Evolutionary conservation across 2,888 invertebrate species (phyloP).

Genomic region (Thera obeliscata): DNA sequence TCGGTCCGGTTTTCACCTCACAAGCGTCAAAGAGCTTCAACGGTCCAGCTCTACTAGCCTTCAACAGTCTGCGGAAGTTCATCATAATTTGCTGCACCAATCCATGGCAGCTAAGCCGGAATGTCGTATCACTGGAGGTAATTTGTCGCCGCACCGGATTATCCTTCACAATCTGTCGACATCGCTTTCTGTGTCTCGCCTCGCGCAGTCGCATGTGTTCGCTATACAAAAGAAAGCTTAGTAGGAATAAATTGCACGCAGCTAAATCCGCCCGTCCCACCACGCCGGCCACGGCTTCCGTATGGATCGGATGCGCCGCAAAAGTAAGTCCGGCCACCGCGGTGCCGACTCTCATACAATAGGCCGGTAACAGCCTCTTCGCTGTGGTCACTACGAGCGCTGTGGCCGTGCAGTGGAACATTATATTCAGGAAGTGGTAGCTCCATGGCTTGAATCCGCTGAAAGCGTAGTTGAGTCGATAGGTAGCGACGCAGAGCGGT

Average conservation of each 20-base stretch:
- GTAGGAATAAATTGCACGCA: slow-evolving; percentile 94
- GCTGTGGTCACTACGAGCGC: slow-evolving; percentile 92
- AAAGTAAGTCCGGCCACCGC: slow-evolving; percentile 93
- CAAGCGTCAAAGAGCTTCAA: slow-evolving; percentile 69
- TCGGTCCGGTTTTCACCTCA: slow-evolving; percentile 61
- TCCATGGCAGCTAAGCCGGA: slow-evolving; percentile 75
- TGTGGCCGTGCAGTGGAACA: slow-evolving; percentile 94
- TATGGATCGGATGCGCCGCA: slow-evolving; percentile 97
- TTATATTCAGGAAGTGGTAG: slow-evolving; percentile 93
- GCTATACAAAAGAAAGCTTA: slow-evolving; percentile 93
- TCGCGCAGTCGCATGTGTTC: slow-evolving; percentile 89
- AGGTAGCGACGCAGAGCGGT: slow-evolving; percentile 95
- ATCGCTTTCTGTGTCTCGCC: slow-evolving; percentile 65
- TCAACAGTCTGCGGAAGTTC: slow-evolving; percentile 72
- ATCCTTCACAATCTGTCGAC: slow-evolving; percentile 67
- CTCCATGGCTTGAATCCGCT: slow-evolving; percentile 92
- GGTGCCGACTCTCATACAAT: slow-evolving; percentile 87
- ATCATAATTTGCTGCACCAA: slow-evolving; percentile 75
- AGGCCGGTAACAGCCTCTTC: slow-evolving; percentile 87
- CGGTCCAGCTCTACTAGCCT: slow-evolving; percentile 73
- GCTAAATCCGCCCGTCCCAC: slow-evolving; percentile 98
- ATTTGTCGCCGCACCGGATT: slow-evolving; percentile 59
- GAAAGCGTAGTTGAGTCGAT: slow-evolving; percentile 92
- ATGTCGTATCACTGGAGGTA: slow-evolving; percentile 63
- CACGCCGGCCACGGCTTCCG: slow-evolving; percentile 97